phyloP scores from a whole-genome alignment of 92 coral and sea anemone species.

The Paragorgia papillata region DNA sequence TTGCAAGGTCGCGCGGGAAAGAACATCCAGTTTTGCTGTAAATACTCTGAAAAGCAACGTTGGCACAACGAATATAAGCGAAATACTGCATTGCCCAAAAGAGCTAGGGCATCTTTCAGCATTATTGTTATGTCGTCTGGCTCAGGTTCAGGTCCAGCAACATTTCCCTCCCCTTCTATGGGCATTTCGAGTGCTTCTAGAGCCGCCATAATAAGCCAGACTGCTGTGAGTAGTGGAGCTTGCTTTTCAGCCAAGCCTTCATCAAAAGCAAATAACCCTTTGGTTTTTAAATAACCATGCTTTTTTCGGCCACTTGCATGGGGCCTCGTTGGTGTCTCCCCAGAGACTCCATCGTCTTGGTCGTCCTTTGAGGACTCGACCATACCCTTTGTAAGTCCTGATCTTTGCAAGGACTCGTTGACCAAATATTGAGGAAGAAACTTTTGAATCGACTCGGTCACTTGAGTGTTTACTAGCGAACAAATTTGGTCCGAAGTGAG shows the following conservation, averaged over 20 bases:
- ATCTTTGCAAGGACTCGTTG: background rate
- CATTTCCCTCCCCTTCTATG: constrained; percentile 38
- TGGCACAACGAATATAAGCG: constrained; percentile 60
- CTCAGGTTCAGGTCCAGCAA: constrained; percentile 41
- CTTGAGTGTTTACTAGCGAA: constrained; percentile 5
- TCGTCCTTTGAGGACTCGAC: background rate
- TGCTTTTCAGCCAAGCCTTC: constrained; percentile 59
- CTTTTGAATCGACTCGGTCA: background rate
- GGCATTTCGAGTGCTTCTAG: constrained; percentile 49
- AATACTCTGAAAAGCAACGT: constrained; percentile 49
- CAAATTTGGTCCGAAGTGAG: background rate
- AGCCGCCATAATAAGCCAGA: constrained; percentile 54
- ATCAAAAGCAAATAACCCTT: constrained; percentile 52
- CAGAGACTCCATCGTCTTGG: background rate
- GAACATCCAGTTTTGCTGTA: constrained; percentile 50
- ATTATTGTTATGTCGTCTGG: constrained; percentile 24
- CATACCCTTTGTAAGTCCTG: background rate
- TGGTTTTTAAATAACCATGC: constrained; percentile 55
- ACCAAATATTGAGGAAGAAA: background rate
- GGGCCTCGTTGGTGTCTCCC: background rate
- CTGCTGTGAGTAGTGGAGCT: constrained; percentile 44
- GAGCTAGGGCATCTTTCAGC: constrained; percentile 59
- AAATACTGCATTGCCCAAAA: constrained; percentile 51
- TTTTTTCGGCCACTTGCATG: background rate
- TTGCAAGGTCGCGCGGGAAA: constrained; percentile 59